A percentile compares a stretch with the other conserved stretches of the same genome.
These are phyloP conservation scores for Nyctereutes procyonoides DNA, from an alignment of 2,113 vertebrate species.

Conservation along the genomic window DNA sequence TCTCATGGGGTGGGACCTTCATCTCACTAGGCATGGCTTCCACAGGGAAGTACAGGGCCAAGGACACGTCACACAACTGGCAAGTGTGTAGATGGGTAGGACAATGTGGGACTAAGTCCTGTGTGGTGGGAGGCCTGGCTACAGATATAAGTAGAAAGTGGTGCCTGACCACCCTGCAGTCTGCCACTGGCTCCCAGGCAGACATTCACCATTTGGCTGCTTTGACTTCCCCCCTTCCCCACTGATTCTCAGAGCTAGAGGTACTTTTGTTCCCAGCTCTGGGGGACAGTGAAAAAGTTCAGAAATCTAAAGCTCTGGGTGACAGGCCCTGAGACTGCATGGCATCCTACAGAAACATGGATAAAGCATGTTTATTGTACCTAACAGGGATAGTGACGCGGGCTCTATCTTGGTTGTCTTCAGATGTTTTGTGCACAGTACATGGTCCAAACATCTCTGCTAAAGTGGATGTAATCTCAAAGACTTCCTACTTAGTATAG, in stretches of 20 bases:
- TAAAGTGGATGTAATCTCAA: neutral
- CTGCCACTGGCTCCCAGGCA: neutral
- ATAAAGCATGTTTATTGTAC: fast-evolving
- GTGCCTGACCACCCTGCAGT: neutral
- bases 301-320: neutral
- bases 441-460: neutral
- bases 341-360: neutral
- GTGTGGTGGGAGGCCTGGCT: fast-evolving
- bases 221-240: too few relatives aligned
- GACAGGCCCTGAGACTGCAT: neutral
- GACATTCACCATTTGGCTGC: neutral
- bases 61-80: too few relatives aligned
- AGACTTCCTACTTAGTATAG: fast-evolving
- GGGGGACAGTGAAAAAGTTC: neutral
- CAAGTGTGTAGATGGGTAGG: fast-evolving
- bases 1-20: fast-evolving
- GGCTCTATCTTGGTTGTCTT: neutral
- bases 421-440: neutral
- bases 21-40: neutral
- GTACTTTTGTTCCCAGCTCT: neutral
- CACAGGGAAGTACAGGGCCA: fast-evolving
- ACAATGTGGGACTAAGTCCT: fast-evolving
- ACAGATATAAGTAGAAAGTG: fast-evolving
- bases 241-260: neutral
- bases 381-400: fast-evolving